Percentiles rank a stretch among this genome's conserved stretches.
phyloP scores from a whole-genome alignment of 2,888 invertebrate genomes.

The Hypercompe scribonia region DNA sequence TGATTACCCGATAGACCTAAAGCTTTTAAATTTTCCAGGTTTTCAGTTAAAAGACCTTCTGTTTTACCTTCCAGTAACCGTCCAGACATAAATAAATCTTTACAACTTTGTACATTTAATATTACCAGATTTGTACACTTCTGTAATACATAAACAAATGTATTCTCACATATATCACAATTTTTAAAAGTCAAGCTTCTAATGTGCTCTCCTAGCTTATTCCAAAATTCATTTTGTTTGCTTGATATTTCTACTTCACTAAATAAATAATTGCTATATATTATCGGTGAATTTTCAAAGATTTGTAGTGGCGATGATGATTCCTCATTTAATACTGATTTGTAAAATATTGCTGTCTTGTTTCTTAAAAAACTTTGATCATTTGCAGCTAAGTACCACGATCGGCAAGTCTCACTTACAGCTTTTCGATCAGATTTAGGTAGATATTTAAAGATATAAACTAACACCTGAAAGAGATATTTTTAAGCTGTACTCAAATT shows the following conservation, averaged over 20 bases:
- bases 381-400: slow-evolving; percentile 90
- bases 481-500: background rate
- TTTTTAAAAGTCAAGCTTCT: slow-evolving; percentile 85
- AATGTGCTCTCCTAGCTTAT: slow-evolving; percentile 86
- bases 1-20: slow-evolving; percentile 89
- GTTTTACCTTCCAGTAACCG: slow-evolving; percentile 87
- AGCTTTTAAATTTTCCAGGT: slow-evolving; percentile 83
- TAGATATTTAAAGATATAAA: slow-evolving; percentile 88
- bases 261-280: slow-evolving; percentile 83
- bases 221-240: slow-evolving; percentile 85
- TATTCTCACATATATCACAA: slow-evolving; percentile 89
- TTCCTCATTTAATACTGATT: slow-evolving; percentile 76
- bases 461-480: slow-evolving; percentile 84
- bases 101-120: slow-evolving; percentile 88
- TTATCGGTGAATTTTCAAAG: slow-evolving; percentile 75
- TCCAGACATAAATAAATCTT: slow-evolving; percentile 91
- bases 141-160: slow-evolving; percentile 87
- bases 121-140: slow-evolving; percentile 85
- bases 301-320: slow-evolving; percentile 70
- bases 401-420: slow-evolving; percentile 88
- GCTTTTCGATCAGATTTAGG: slow-evolving; percentile 89
- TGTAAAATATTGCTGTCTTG: slow-evolving; percentile 82
- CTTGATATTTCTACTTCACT: slow-evolving; percentile 85
- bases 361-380: slow-evolving; percentile 86
- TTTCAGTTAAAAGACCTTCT: slow-evolving; percentile 81